Evolutionary conservation across 2,113 vertebrate genomes (phyloP).

Genomic region (Vulpes ferrilata): DNA sequence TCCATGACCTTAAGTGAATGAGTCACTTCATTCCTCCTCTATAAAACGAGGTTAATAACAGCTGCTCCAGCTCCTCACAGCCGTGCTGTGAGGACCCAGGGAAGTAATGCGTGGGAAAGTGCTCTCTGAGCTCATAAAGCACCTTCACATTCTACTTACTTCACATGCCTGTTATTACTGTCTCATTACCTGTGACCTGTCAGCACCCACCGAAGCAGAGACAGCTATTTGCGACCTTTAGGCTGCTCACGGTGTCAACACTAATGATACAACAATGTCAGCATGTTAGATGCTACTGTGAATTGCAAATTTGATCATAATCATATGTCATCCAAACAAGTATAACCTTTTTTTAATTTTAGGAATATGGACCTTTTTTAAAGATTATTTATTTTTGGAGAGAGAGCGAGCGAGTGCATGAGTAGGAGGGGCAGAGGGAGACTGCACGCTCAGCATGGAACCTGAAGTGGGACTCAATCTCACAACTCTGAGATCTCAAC

Average conservation of each 20-base stretch:
- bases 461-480: neutral
- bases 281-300: neutral
- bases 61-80: neutral
- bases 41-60: neutral
- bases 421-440: neutral
- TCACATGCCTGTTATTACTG: neutral
- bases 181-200: neutral
- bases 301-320: neutral
- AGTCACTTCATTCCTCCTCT: neutral
- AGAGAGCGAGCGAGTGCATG: neutral
- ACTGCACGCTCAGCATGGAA: neutral
- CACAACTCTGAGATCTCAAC: neutral
- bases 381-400: neutral
- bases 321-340: slow-evolving; percentile 51
- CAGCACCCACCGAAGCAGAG: neutral
- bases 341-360: neutral
- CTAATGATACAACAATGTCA: neutral
- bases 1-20: neutral
- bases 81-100: neutral
- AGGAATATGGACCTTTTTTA: neutral
- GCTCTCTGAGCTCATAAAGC: neutral
- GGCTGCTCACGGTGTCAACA: neutral
- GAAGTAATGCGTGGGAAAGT: neutral
- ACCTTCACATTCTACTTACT: neutral
- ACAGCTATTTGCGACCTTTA: neutral